phyloP scores from a whole-genome alignment of 2,888 invertebrate genomes.

The Pollenia angustigena region DNA sequence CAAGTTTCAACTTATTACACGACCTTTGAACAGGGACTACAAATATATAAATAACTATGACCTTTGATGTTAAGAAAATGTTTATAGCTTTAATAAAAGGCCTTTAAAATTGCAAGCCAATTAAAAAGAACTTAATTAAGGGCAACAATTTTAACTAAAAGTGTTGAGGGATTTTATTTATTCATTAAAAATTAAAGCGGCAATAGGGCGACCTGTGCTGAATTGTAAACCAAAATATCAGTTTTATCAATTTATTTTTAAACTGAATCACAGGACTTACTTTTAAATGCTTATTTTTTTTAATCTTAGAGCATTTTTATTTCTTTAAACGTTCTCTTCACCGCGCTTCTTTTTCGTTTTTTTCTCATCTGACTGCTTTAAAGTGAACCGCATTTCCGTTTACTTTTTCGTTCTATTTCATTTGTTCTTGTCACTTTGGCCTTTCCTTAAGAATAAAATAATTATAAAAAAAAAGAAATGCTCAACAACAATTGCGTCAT shows the following conservation, averaged over 20 bases:
- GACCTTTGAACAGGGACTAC: conserved; percentile 27
- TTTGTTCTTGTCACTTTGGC: conserved; percentile 10
- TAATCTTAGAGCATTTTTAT: too few relatives aligned
- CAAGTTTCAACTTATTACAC: conserved; percentile 39
- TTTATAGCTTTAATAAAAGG: background rate
- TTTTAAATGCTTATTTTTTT: too few relatives aligned
- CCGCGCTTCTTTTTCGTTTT: too few relatives aligned
- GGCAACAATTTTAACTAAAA: too few relatives aligned
- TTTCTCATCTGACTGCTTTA: background rate
- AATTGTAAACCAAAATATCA: too few relatives aligned
- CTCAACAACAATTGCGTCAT: conserved; percentile 56
- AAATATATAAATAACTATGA: conserved; percentile 37
- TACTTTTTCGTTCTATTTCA: background rate
- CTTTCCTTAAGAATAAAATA: conserved; percentile 1
- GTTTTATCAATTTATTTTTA: too few relatives aligned
- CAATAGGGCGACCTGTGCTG: too few relatives aligned
- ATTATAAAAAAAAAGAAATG: conserved; percentile 32
- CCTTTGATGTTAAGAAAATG: conserved; percentile 15
- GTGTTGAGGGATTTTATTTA: too few relatives aligned
- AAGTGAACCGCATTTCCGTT: conserved; percentile 47
- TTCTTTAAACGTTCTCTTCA: too few relatives aligned
- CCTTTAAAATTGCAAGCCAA: background rate
- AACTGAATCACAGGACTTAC: too few relatives aligned
- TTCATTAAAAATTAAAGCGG: too few relatives aligned
- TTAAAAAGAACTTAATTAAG: background rate